phyloP scores from a whole-genome alignment of 1,140 invertebrate species.

The Armadillidium nasatum region DNA sequence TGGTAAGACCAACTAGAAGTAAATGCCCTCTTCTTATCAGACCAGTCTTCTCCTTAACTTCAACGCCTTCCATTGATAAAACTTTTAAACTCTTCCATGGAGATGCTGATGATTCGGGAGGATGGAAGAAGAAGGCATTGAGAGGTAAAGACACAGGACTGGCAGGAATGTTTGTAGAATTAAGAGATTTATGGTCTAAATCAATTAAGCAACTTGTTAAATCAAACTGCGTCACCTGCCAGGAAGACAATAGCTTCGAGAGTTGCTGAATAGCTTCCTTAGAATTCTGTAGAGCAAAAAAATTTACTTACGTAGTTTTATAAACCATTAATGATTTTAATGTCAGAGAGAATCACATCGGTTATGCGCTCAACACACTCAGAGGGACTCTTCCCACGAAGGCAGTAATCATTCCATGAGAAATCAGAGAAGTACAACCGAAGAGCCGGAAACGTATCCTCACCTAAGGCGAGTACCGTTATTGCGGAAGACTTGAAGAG shows the following conservation, averaged over 20 bases:
- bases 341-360: too few species aligned
- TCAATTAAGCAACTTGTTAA: background rate
- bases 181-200: background rate
- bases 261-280: background rate
- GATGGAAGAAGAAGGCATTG: background rate
- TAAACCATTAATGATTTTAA: too few species aligned
- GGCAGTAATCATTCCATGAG: too few species aligned
- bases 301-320: too few species aligned
- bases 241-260: background rate
- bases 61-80: constrained; percentile 26
- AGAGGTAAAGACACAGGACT: background rate
- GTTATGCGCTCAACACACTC: too few species aligned
- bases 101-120: background rate
- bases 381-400: too few species aligned
- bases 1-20: constrained; percentile 25
- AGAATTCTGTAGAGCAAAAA: background rate
- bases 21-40: constrained; percentile 25
- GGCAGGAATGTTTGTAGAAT: background rate
- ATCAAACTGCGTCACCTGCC: background rate
- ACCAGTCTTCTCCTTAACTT: constrained; percentile 28
- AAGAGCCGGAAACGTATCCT: too few species aligned
- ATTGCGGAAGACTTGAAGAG: too few species aligned
- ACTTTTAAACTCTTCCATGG: constrained; percentile 28
- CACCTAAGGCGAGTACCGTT: too few species aligned
- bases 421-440: too few species aligned